These are phyloP conservation scores for Thamnaconus septentrionalis DNA, from an alignment of 2,113 vertebrate species.

Conservation along the genomic window DNA sequence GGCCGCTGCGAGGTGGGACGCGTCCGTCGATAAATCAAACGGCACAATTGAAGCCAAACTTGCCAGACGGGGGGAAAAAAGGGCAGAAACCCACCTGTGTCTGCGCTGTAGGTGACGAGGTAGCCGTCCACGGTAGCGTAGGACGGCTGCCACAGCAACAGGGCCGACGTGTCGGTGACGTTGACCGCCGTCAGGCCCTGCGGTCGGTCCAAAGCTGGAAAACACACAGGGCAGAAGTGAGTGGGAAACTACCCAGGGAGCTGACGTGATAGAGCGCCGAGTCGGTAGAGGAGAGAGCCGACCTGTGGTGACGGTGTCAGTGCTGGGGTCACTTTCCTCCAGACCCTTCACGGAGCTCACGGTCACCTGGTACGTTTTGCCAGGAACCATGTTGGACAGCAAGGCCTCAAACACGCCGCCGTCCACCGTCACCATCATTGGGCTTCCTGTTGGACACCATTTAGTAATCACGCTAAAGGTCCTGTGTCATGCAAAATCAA, in stretches of 20 bases:
- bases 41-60: not conserved
- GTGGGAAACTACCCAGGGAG: not conserved
- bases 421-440: conserved; percentile 75
- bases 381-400: conserved; percentile 82
- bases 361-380: conserved; percentile 82
- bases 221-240: conserved; percentile 2
- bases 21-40: not conserved
- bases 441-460: conserved; percentile 73
- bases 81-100: conserved; percentile 72
- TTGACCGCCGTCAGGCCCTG: conserved; percentile 82
- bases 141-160: conserved; percentile 89
- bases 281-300: not conserved
- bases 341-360: conserved; percentile 86
- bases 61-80: not conserved
- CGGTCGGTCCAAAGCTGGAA: conserved; percentile 85
- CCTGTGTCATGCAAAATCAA: too few species aligned
- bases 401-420: conserved; percentile 76
- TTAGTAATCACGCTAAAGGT: too few species aligned
- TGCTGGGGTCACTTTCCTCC: conserved; percentile 88
- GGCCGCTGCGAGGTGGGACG: conserved; percentile 64
- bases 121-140: conserved; percentile 88
- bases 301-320: conserved; percentile 87
- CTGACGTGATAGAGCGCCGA: not conserved
- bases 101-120: conserved; percentile 82
- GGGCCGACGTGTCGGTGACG: conserved; percentile 84